These are phyloP conservation scores for Ascidia mentula DNA, from an alignment of 23 tunicate species.

Conservation along the genomic window DNA sequence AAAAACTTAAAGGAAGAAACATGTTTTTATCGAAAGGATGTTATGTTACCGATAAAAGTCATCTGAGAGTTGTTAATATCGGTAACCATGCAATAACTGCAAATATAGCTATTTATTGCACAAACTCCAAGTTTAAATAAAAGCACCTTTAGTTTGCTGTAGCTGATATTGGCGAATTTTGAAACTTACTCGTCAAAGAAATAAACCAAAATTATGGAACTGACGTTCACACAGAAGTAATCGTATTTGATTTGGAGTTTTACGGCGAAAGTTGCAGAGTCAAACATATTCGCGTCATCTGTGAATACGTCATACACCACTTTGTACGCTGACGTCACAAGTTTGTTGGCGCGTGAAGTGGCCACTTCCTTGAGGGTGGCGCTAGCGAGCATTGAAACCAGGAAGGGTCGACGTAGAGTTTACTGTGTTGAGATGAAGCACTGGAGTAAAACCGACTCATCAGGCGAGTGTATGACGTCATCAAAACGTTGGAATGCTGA, in stretches of 20 bases:
- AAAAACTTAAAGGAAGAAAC: too few relatives aligned
- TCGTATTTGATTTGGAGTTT: constrained; percentile 88
- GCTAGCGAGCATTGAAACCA: constrained; percentile 82
- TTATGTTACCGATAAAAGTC: too few relatives aligned
- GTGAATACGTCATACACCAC: constrained; percentile 71
- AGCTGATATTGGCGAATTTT: too few relatives aligned
- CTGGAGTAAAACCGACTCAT: constrained; percentile 79
- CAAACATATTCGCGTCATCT: constrained; percentile 50
- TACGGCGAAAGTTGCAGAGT: constrained; percentile 30
- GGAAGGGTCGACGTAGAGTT: not conserved
- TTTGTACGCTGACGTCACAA: constrained; percentile 62
- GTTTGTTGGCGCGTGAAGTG: constrained; percentile 71
- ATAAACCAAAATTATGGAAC: too few relatives aligned
- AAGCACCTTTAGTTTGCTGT: too few relatives aligned
- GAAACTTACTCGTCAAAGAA: too few relatives aligned
- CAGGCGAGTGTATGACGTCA: constrained; percentile 40
- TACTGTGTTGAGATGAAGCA: not conserved
- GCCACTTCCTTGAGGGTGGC: constrained; percentile 96
- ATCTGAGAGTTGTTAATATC: too few relatives aligned
- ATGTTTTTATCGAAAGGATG: too few relatives aligned
- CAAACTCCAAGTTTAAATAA: too few relatives aligned
- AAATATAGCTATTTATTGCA: too few relatives aligned
- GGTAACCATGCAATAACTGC: too few relatives aligned
- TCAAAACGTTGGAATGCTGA: constrained; percentile 73
- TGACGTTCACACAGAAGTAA: constrained; percentile 48